Evolutionary conservation across 2,113 vertebrate genomes (phyloP).

Genomic region (Oxyruncus cristatus): DNA sequence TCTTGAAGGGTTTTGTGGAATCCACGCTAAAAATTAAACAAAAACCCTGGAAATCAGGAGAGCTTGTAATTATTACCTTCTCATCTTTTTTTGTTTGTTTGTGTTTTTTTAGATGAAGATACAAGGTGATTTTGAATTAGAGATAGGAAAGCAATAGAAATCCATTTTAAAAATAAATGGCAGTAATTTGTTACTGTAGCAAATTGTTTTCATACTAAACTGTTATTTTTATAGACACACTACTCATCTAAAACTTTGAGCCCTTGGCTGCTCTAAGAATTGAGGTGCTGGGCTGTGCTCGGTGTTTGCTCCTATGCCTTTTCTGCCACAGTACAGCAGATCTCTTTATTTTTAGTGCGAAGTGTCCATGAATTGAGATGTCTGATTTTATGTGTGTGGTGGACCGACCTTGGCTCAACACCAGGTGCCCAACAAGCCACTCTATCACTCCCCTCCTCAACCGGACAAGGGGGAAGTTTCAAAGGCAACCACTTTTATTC

Average conservation of each 20-base stretch:
- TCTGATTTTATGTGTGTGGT: not conserved
- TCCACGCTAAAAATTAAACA: not conserved
- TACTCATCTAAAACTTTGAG: not conserved
- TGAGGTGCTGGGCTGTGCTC: not conserved
- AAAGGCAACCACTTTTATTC: not conserved
- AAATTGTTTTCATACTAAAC: not conserved
- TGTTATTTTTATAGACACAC: constrained; percentile 14
- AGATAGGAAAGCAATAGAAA: not conserved
- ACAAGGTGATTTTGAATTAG: not conserved
- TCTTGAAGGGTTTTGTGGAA: not conserved
- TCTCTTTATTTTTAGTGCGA: not conserved
- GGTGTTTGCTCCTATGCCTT: not conserved
- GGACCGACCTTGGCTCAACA: not conserved
- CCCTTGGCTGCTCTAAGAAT: not conserved
- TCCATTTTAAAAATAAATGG: constrained; percentile 28
- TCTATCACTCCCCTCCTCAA: not conserved
- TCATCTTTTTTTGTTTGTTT: not conserved
- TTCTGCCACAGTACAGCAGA: not conserved
- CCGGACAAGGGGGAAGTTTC: not conserved
- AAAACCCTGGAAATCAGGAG: not conserved
- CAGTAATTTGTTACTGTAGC: constrained; percentile 48
- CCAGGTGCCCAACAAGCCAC: not conserved
- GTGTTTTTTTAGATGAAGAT: not conserved
- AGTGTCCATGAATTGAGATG: not conserved
- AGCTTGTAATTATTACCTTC: not conserved